Base-by-base conservation (phyloP, 1,140 invertebrate species). In the Doryteuthis pealeii region DNA sequence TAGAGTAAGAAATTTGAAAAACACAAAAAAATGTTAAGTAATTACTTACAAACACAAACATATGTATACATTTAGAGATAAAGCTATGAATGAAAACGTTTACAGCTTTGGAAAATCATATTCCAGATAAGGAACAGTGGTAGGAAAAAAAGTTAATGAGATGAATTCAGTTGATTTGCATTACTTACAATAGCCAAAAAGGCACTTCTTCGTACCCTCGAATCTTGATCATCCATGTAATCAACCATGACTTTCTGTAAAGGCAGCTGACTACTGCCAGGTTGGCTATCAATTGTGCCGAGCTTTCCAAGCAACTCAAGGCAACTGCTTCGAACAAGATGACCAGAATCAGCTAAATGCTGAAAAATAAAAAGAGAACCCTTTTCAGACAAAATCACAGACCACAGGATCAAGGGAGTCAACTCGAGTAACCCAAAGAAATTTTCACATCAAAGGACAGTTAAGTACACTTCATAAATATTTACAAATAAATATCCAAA, bases 191-290 rank as follows among this genome's bases (percentile, higher is more conserved):
- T 91, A 0, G 95, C 93, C 81, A 93, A 91, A 82, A 97, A 93
- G 2, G 96, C 94, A 86, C 93, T 93, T 77, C 93, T 93, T 35
- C 96, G 90, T 12, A 97, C 95, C 83, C 96, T 89, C 0, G 96
- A 94, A 90, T 98, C 96, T 87, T 95, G 93, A 80, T 95, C 87
- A 8, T 81, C 73, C 22, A 83, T 81, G 73, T 83, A 84, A 32
- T 79, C 77, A 18, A 77, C 78, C 68, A 87, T 67, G 26, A 85
- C 71, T 35, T 73, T 75, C 66, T 82, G 78, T 10, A 81, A 69
- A 32, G 35, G 72, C 72, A 62, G 40, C 40, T 45, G 32, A 76
- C 78, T 58, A 73, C 71, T 4, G 67, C 69, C 54, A 73, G 74
- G 1, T 78, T 75, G 45, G 30, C 32, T 30, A 22, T 84, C 81